These are phyloP conservation scores for Phrynosoma blainvillii DNA, from an alignment of 2,113 vertebrate species.

Conservation along the genomic window DNA sequence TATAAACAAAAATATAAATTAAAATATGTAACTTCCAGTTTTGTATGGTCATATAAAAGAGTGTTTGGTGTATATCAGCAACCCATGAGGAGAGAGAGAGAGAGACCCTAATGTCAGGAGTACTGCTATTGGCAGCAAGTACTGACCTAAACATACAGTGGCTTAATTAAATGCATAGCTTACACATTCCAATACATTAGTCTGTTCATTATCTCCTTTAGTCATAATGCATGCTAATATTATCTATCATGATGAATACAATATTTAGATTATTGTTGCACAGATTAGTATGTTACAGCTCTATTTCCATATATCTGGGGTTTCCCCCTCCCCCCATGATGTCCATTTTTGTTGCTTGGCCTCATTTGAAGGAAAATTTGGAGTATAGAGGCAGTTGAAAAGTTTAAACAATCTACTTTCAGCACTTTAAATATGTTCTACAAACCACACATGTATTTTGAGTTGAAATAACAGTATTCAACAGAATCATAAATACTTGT, in stretches of 20 bases:
- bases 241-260: constrained; percentile 63
- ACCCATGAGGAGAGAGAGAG: constrained; percentile 44
- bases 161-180: constrained; percentile 48
- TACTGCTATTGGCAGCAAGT: constrained; percentile 58
- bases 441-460: constrained; percentile 52
- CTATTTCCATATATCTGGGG: constrained; percentile 55
- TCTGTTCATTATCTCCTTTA: constrained; percentile 63
- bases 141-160: constrained; percentile 59
- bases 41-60: constrained; percentile 45
- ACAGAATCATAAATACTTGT: constrained; percentile 33
- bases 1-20: constrained; percentile 59
- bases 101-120: constrained; percentile 49
- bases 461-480: constrained; percentile 52
- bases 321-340: constrained; percentile 52
- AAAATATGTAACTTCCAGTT: constrained; percentile 70
- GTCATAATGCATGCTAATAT: constrained; percentile 58
- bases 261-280: constrained; percentile 51
- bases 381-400: constrained; percentile 40
- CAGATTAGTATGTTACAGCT: constrained; percentile 60
- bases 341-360: constrained; percentile 52
- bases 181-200: constrained; percentile 56
- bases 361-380: constrained; percentile 54
- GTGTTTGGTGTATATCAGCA: constrained; percentile 27
- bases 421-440: constrained; percentile 44
- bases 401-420: constrained; percentile 46